A percentile compares a stretch with the other conserved stretches of the same genome.
These are phyloP conservation scores for Benthosema pterotum DNA, from an alignment of 2,797 vertebrate genomes.

Conservation along the genomic window DNA sequence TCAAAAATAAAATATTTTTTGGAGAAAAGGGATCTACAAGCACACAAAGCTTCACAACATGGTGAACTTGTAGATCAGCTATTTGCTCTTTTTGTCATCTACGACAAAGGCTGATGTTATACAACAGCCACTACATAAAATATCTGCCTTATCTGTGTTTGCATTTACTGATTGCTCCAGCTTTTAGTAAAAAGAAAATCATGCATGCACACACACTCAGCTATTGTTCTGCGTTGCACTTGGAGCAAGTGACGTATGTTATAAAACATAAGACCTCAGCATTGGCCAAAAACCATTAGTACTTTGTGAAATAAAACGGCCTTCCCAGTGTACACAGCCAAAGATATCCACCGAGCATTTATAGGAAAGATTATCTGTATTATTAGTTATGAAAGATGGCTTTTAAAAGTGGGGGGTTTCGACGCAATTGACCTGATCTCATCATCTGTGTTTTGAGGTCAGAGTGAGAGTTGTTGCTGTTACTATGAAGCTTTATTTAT, in stretches of 20 bases:
- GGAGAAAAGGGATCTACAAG: too few species aligned
- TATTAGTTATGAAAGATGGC: conserved; percentile 28
- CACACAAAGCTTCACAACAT: too few species aligned
- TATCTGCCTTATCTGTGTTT: conserved; percentile 56
- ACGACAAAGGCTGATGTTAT: too few species aligned
- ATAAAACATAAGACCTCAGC: conserved; percentile 33
- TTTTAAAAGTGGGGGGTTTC: conserved; percentile 19
- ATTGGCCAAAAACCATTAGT: conserved; percentile 45
- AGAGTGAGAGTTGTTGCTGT: conserved; percentile 9
- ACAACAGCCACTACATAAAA: conserved; percentile 18
- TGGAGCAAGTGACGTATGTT: conserved; percentile 37
- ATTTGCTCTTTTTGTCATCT: too few species aligned
- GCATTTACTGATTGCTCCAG: conserved; percentile 48
- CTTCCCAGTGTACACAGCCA: conserved; percentile 28
- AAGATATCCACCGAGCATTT: conserved; percentile 33
- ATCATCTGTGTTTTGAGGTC: conserved; percentile 13
- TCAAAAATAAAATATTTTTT: too few species aligned
- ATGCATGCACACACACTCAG: conserved; percentile 38
- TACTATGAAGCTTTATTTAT: too few species aligned
- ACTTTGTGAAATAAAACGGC: conserved; percentile 30
- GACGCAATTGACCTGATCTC: conserved; percentile 6
- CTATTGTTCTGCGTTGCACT: conserved; percentile 61
- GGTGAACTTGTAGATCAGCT: too few species aligned
- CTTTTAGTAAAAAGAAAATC: conserved; percentile 24
- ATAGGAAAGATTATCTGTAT: conserved; percentile 23